Evolutionary conservation across 1,140 invertebrate species (phyloP), one percentile per base, ranked within the genome.

Genomic region (Conus betulinus): DNA sequence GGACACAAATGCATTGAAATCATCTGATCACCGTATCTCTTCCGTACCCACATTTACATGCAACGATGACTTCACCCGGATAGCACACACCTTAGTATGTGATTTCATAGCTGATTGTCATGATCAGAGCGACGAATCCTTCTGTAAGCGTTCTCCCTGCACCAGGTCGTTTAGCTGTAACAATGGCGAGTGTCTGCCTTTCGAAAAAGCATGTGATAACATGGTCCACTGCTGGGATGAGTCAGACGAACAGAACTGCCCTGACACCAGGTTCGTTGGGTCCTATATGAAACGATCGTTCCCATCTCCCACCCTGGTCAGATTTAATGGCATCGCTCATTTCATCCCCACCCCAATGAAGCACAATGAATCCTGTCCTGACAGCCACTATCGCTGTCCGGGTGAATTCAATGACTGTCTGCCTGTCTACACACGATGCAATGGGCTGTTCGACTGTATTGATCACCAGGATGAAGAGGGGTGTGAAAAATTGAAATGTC

Each of bases 401-500:
- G 84, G 60, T 17, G 78, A 15, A 5, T 51, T 71, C 17, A 25
- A 53, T 5, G 52, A 83, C 78, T 76, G 82, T 51, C 27, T 81
- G 39, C 63, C 78, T 27, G 82, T 76, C 78, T 85, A 67, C 84
- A 39, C 60, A 17, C 84, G 84, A 57, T 85, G 84, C 60, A 85
- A 85, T 39, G 89, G 86, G 55, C 23, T 85, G 20, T 13, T 25
- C 55, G 84, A 85, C 84, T 85, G 84, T 20, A n/a, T 60, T 0
- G 55, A 20, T 6, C 60, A 63, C 60, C 23, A 85, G 84, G 84
- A 85, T 25, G 84, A 85, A 63, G 25, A 60, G 5, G 84, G 60
- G 11, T 85, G 84, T 17, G 23, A 85, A 57, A 27, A 60, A 20
- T 83, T 39, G n/a, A 27, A 52, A 17, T 90, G 89, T 87, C 88